phyloP scores from a whole-genome alignment of 2,888 invertebrate species.

The Hybos culiciformis region DNA sequence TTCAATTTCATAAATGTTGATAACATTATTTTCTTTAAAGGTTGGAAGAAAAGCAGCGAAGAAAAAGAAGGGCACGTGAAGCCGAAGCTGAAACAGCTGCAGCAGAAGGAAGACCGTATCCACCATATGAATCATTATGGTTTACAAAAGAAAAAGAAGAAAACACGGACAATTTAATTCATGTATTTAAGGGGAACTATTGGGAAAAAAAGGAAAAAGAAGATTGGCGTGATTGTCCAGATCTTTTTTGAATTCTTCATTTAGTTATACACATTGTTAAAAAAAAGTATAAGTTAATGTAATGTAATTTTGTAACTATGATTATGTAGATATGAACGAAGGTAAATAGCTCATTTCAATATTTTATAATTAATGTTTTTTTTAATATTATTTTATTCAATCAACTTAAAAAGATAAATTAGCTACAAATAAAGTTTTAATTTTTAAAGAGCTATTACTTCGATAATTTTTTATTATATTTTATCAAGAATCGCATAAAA shows the following conservation, averaged over 20 bases:
- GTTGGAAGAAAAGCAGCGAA: constrained; percentile 92
- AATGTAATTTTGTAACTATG: too few species aligned
- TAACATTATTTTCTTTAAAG: constrained; percentile 25
- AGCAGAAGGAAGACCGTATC: constrained; percentile 49
- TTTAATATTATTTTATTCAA: too few species aligned
- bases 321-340: too few species aligned
- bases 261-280: neutral
- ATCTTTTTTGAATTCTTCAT: constrained; percentile 45
- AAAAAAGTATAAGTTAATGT: too few species aligned
- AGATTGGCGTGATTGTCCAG: constrained; percentile 85
- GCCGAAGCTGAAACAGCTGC: constrained; percentile 58
- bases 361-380: too few species aligned
- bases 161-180: constrained; percentile 48
- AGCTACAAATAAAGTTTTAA: too few species aligned
- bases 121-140: constrained; percentile 73
- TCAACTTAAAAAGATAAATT: too few species aligned
- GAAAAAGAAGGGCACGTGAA: constrained; percentile 63
- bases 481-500: too few species aligned
- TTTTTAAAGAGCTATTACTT: too few species aligned
- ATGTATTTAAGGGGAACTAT: constrained; percentile 77
- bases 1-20: too few species aligned
- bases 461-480: too few species aligned
- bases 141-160: constrained; percentile 73
- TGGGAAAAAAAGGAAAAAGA: constrained; percentile 81
- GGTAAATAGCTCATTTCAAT: too few species aligned